Evolutionary conservation across 1,140 invertebrate species (phyloP), one percentile per base, ranked within the genome.

Genomic region (Theocolax elegans): DNA sequence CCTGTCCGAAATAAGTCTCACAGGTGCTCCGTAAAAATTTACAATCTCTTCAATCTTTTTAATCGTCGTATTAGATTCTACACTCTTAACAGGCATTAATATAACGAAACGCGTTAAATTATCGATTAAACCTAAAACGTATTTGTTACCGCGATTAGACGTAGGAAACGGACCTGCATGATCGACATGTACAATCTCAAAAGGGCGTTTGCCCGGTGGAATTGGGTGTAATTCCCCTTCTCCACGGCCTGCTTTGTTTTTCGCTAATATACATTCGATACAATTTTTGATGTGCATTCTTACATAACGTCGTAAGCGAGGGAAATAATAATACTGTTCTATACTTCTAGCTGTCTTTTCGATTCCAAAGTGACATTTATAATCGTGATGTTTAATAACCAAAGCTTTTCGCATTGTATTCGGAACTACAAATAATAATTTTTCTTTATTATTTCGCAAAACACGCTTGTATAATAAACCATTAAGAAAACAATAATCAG

Each of bases 71-170:
- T 21, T 60, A 0, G 51, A 1, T 10, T 59, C 38, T 19, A 62
- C 53, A 27, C 13, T 51, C 29, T n/a, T 17, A 27, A 72, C 70
- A 4, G 70, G 49, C 23, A 67, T 58, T 17, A 72, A 51, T 17
- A 64, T 29, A 6, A 63, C 51, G 46, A 76, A 84, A 62, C 81
- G 83, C 19, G 77, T 81, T 59, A 83, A 79, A 46, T 71, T 72
- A n/a, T n/a, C n/a, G n/a, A n/a, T n/a, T n/a, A n/a, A n/a, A n/a
- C n/a, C n/a, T n/a, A n/a, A n/a, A n/a, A 66, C 79, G 77, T 8
- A 72, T 64, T 2, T 78, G 35, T 13, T 75, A 3, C 62, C 40
- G 35, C 59, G 77, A 76, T 8, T 83, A 54, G n/a, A 83, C 75
- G 67, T 81, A 80, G 46, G 67, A 27, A 72, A 70, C 0, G 68